phyloP scores from a whole-genome alignment of 2,888 invertebrate genomes.

The Melinaea marsaeus region DNA sequence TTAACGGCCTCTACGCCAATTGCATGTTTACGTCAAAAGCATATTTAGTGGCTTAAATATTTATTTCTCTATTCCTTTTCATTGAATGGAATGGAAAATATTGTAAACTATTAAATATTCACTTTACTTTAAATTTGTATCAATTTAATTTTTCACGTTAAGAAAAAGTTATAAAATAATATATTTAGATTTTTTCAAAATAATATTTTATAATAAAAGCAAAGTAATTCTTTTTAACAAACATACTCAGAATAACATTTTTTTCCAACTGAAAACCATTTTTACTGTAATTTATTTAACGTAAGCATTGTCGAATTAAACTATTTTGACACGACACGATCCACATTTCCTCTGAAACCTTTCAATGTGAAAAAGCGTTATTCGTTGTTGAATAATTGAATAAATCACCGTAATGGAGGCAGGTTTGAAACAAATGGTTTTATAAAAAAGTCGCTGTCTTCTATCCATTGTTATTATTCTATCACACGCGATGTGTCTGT shows the following conservation, averaged over 20 bases:
- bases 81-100: not conserved
- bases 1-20: conserved; percentile 42
- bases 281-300: not conserved
- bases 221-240: not conserved
- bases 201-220: no score
- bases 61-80: not conserved
- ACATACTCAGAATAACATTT: not conserved
- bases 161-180: no score
- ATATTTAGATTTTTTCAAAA: no score
- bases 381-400: conserved; percentile 70
- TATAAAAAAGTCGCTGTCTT: conserved; percentile 43
- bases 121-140: not conserved
- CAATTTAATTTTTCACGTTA: no score
- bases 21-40: conserved; percentile 47
- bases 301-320: conserved; percentile 25
- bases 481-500: conserved; percentile 14
- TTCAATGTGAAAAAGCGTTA: conserved; percentile 47
- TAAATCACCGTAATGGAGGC: conserved; percentile 67
- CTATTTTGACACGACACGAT: conserved; percentile 22
- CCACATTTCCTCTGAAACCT: conserved; percentile 26
- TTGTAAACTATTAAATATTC: not conserved
- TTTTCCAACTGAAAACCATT: not conserved
- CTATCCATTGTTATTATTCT: conserved; percentile 26
- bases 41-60: conserved; percentile 1
- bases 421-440: conserved; percentile 61